Percentiles rank a stretch among this genome's conserved stretches.
Conservation (phyloP, 2,113 vertebrate genomes). For the Platycercus adscitus region DNA sequence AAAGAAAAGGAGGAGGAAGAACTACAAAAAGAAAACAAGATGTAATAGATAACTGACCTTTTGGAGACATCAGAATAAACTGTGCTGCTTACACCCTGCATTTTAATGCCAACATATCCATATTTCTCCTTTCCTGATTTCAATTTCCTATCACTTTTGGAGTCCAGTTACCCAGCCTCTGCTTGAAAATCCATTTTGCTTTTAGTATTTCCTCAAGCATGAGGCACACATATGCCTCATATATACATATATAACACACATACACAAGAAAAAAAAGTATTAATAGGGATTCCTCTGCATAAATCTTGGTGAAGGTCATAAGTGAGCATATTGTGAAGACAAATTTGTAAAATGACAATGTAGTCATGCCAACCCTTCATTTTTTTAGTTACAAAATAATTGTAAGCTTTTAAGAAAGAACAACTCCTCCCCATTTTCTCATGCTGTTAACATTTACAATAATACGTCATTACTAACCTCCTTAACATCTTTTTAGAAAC, state of each 20-base stretch:
- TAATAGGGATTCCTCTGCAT: neutral
- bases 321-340: neutral
- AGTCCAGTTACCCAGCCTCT: neutral
- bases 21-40: neutral
- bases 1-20: neutral
- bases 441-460: neutral
- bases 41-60: neutral
- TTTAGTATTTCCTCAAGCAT: neutral
- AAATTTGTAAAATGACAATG: neutral
- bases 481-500: neutral
- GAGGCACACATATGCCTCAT: neutral
- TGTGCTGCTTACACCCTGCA: neutral
- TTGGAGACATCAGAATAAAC: neutral
- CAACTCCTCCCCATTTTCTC: neutral
- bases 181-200: neutral
- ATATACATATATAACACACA: neutral
- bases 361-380: accelerated
- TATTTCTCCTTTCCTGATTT: neutral
- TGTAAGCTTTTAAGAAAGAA: neutral
- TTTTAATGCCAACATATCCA: neutral
- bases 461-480: neutral
- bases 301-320: neutral
- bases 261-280: neutral
- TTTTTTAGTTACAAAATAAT: neutral
- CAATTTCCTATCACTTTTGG: neutral